Conservation (phyloP, 2,888 invertebrate genomes). For the Anaspis maculata region DNA sequence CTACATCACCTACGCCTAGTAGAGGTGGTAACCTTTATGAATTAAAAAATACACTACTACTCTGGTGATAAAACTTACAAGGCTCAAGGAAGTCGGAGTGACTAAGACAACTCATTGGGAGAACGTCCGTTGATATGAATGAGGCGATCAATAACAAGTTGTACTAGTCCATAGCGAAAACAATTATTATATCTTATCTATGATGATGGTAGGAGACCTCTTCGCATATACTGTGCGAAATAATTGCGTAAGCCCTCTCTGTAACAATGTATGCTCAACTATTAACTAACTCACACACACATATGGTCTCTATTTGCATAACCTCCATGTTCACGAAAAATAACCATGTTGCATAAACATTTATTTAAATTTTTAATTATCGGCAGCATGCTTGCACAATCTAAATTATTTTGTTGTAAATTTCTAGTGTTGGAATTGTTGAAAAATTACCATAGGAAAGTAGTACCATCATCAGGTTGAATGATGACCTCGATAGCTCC, state of each 20-base stretch:
- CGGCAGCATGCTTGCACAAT: slow-evolving; percentile 6
- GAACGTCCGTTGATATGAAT: too few species aligned
- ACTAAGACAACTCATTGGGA: too few species aligned
- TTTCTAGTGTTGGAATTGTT: slow-evolving; percentile 3
- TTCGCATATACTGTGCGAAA: slow-evolving; percentile 10
- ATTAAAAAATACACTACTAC: too few species aligned
- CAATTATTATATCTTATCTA: slow-evolving; percentile 1
- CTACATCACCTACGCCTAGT: too few species aligned
- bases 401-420: slow-evolving; percentile 7
- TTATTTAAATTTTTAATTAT: slow-evolving; percentile 17
- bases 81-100: too few species aligned
- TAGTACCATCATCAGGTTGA: slow-evolving; percentile 9
- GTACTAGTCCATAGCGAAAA: background rate
- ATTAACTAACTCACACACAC: slow-evolving; percentile 10
- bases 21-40: too few species aligned
- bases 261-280: slow-evolving; percentile 9
- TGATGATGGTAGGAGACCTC: slow-evolving; percentile 5
- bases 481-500: slow-evolving; percentile 6
- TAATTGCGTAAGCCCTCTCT: slow-evolving; percentile 9
- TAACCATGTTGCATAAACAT: slow-evolving; percentile 18
- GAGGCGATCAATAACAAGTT: too few species aligned
- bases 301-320: slow-evolving; percentile 18
- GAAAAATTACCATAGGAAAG: slow-evolving; percentile 10
- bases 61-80: too few species aligned
- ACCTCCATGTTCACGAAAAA: slow-evolving; percentile 18